A percentile compares a stretch with the other conserved stretches of the same genome.
phyloP scores from a whole-genome alignment of 92 coral and sea anemone genomes.

The Phenganax marumi region DNA sequence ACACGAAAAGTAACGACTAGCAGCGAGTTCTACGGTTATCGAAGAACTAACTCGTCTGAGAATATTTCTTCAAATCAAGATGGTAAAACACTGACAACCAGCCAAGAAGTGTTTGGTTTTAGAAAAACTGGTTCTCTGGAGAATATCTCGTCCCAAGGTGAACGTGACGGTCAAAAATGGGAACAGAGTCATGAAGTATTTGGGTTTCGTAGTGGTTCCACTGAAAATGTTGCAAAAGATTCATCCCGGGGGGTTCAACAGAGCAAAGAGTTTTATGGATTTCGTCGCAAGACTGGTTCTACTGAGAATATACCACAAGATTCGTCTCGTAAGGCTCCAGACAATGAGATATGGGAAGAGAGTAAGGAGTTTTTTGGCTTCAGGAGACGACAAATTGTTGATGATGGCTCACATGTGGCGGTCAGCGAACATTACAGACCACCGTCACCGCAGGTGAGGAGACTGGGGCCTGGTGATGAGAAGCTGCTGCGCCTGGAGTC shows the following conservation, averaged over 20 bases:
- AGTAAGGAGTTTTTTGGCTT: conserved; percentile 28
- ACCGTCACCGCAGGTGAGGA: not conserved
- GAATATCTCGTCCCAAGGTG: too few species aligned
- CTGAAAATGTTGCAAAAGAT: too few species aligned
- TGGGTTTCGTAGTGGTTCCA: too few species aligned
- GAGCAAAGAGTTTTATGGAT: conserved; percentile 14
- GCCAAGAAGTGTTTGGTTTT: too few species aligned
- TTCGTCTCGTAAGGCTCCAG: not conserved
- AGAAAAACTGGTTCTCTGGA: too few species aligned
- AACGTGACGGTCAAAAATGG: too few species aligned
- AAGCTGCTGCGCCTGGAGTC: not conserved
- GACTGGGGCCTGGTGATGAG: not conserved
- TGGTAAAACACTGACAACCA: too few species aligned
- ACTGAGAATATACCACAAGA: not conserved
- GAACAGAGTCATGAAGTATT: too few species aligned
- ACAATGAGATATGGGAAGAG: conserved; percentile 24
- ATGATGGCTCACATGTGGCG: not conserved
- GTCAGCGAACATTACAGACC: not conserved
- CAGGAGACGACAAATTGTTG: conserved; percentile 14
- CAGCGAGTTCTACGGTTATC: conserved; percentile 10
- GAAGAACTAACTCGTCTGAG: not conserved
- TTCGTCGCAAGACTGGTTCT: not conserved
- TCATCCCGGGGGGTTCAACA: not conserved
- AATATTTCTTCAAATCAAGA: not conserved
- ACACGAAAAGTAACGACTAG: too few species aligned